A percentile compares a stretch with the other conserved stretches of the same genome.
These are phyloP conservation scores for Sebastes paucispinis DNA, from an alignment of 2,797 vertebrate species.

Conservation along the genomic window DNA sequence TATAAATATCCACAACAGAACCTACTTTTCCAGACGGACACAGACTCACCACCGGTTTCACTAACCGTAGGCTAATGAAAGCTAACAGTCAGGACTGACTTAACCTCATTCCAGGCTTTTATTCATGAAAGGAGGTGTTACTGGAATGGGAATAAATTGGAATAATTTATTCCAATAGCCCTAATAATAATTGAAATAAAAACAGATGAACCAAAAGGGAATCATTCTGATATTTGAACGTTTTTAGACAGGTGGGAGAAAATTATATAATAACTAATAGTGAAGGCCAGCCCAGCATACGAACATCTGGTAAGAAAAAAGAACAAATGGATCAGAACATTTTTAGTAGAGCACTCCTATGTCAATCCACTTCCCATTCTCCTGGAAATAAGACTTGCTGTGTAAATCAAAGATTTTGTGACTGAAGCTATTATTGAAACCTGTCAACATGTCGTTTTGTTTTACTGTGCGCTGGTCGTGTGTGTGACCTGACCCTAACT, in stretches of 20 bases:
- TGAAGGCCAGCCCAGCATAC: not conserved
- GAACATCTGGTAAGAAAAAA: not conserved
- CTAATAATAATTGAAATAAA: not conserved
- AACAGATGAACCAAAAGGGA: not conserved
- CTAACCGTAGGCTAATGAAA: not conserved
- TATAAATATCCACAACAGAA: too few relatives aligned
- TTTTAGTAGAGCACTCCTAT: not conserved
- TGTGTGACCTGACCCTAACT: not conserved
- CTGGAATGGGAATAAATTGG: not conserved
- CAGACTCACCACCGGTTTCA: too few relatives aligned
- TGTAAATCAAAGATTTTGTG: not conserved
- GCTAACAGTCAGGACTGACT: not conserved
- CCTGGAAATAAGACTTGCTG: not conserved
- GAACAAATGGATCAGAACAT: not conserved
- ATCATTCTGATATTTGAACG: not conserved
- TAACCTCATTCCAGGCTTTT: not conserved
- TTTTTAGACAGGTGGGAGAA: not conserved
- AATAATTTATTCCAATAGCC: not conserved
- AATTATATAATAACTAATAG: not conserved
- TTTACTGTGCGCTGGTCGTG: conserved; percentile 5
- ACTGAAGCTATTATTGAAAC: not conserved
- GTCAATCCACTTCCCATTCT: not conserved
- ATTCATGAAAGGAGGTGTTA: not conserved
- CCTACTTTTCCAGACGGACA: not conserved
- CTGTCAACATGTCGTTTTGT: conserved; percentile 21